These are phyloP conservation scores for Drosophila ezoana DNA, from an alignment of 2,888 invertebrate species.

Conservation along the genomic window DNA sequence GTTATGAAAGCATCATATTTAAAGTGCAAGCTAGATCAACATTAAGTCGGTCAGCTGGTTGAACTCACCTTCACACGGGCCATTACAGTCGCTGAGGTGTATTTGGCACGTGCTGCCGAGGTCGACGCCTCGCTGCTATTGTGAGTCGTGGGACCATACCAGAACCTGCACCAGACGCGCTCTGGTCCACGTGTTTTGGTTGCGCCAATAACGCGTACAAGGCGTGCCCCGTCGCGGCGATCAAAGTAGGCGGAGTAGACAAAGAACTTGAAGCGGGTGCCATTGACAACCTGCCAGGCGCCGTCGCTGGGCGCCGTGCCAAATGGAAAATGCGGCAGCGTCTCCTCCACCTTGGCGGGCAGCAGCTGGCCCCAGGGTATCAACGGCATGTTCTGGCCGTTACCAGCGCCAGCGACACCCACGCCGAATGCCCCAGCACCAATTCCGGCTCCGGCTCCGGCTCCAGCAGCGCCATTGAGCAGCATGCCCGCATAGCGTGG, in stretches of 20 bases:
- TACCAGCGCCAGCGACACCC: constrained; percentile 47
- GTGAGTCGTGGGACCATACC: constrained; percentile 86
- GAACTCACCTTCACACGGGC: constrained; percentile 89
- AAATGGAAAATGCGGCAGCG: constrained; percentile 87
- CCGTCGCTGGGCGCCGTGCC: constrained; percentile 90
- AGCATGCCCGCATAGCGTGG: constrained; percentile 79
- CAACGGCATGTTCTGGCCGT: constrained; percentile 74
- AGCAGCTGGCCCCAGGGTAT: constrained; percentile 85
- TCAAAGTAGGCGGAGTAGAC: constrained; percentile 97
- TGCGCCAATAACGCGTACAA: constrained; percentile 93
- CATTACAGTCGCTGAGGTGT: constrained; percentile 88
- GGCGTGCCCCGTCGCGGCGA: constrained; percentile 87
- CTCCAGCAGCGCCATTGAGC: constrained; percentile 66
- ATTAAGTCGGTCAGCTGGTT: neutral
- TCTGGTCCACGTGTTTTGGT: constrained; percentile 95
- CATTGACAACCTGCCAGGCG: constrained; percentile 89
- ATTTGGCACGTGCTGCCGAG: constrained; percentile 63
- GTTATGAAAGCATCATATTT: too few relatives aligned
- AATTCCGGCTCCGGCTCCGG: constrained; percentile 42
- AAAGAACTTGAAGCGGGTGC: constrained; percentile 92
- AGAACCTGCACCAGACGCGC: constrained; percentile 91
- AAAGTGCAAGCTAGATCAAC: neutral
- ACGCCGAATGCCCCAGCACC: constrained; percentile 64
- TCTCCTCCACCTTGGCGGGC: constrained; percentile 84
- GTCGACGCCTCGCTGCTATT: constrained; percentile 52